Evolutionary conservation across 2,888 invertebrate species (phyloP).

Genomic region (Eurytoma adleriae): DNA sequence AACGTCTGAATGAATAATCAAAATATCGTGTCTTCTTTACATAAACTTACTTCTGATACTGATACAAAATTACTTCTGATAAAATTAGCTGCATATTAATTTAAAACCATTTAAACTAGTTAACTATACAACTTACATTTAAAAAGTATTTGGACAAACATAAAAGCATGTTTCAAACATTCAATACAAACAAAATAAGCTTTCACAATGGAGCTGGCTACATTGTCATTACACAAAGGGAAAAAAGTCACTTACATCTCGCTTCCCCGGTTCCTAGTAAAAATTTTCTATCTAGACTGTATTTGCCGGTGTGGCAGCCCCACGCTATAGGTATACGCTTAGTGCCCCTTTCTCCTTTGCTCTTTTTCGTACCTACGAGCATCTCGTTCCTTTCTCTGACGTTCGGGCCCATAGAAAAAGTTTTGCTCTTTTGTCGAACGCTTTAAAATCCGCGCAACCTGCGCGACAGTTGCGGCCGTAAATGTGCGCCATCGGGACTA

Average conservation of each 20-base stretch:
- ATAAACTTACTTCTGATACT: too few relatives aligned
- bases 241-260: too few relatives aligned
- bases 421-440: slow-evolving; percentile 55
- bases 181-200: background rate
- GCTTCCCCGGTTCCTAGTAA: too few relatives aligned
- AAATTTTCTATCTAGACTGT: slow-evolving; percentile 29
- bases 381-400: slow-evolving; percentile 44
- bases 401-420: slow-evolving; percentile 45
- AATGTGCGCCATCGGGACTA: slow-evolving; percentile 13
- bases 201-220: background rate
- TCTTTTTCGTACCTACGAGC: slow-evolving; percentile 41
- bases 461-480: slow-evolving; percentile 51
- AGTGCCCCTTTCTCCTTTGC: slow-evolving; percentile 46
- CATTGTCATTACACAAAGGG: background rate
- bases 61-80: too few relatives aligned
- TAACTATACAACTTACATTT: too few relatives aligned
- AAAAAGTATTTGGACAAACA: too few relatives aligned
- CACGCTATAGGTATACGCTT: slow-evolving; percentile 30
- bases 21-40: too few relatives aligned
- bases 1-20: too few relatives aligned
- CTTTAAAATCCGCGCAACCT: slow-evolving; percentile 57
- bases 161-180: too few relatives aligned
- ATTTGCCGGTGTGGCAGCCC: background rate
- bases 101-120: too few relatives aligned
- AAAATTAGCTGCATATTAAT: too few relatives aligned